Base-by-base conservation (phyloP, 2,888 invertebrate species). In the Scaptomyza caliginosa region DNA sequence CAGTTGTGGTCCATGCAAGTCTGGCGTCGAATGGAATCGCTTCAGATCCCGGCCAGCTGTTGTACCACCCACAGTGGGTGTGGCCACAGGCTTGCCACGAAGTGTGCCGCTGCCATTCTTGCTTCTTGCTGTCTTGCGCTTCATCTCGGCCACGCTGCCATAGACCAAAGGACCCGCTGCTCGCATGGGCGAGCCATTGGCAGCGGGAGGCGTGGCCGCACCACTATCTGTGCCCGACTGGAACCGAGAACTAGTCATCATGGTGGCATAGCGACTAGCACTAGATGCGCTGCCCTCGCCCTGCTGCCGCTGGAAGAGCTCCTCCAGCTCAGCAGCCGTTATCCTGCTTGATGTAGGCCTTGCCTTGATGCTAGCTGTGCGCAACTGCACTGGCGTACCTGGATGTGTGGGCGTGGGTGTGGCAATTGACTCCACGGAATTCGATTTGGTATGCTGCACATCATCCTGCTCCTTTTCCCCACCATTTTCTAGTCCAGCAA, bases 101-200 rank as follows among this genome's bases (percentile, higher is more conserved):
- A 92, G 54, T 0, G 92, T 91, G 57, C 91, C 91, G 52, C 90
- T 90, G 67, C 91, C 90, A 3, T 86, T 78, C 59, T 90, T 91
- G 62, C 86, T 90, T 13, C 96, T 95, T 55, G 98, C 94, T 91
- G 81, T 63, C 55, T 96, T 95, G 56, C 98, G 94, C 91, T 98
- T 98, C 98, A 98, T 98, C 91, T 98, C 98, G 0, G 98, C 96
- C 39, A 98, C 98, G 89, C 97, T 98, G 40, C 97, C 96, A 91
- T 98, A 98, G 34, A 97, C 97, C 46, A 94, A 92, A 2, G 93
- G 92, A 0, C 93, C 91, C 0, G 62, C 91, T 0, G 62, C 45
- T 0, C 60, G 93, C 55, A 95, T 94, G 5, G 95, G 95, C 8
- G 95, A 95, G 5, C 85, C 88, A 24, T 81, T 90, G 19, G 79